Evolutionary conservation across 1,140 invertebrate genomes (phyloP), one percentile per base, ranked within the genome.

Genomic region (Plutomurus gul): DNA sequence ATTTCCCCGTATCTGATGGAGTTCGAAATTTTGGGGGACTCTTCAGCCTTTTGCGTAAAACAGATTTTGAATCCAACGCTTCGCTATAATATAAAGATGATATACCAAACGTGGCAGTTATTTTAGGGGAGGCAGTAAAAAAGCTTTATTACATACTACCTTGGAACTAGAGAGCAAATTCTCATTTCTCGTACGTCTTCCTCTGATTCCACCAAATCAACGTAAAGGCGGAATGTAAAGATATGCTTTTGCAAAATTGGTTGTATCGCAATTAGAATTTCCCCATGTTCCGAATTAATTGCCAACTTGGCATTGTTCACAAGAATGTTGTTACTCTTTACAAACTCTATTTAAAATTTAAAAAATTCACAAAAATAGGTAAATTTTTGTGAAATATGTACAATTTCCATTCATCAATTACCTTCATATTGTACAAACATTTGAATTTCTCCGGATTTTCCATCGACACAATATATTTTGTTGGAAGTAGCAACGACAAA

Each of bases 11-110:
- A 30, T 6, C 11, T 13, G 30, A n/a, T 3, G 4, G 13, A 30
- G 27, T 16, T 33, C n/a, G n/a, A n/a, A n/a, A n/a, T 16, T 10
- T 1, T 1, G 51, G 27, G 27, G 82, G 82, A 70, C 82, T 79
- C 40, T 77, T 81, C 6, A 83, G 46, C 39, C 71, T 76, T 43
- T 81, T 83, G 13, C 79, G 51, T 22, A 83, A 47, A 0, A 83
- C 75, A 1, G 82, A 81, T 77, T 71, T 78, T 1, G 46, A 11
- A n/a, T 39, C 37, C 1, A 81, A 20, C 16, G 20, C 16, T 13
- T 82, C 71, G 4, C 79, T 82, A 56, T 18, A 51, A 36, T 49
- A 49, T 37, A 77, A 27, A 75, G 13, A 49, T 7, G 1, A 20
- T 4, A 79, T 10, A 6, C n/a, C n/a, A n/a, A n/a, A n/a, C n/a